phyloP scores from a whole-genome alignment of 2,797 vertebrate genomes.

The Apogon talboti region DNA sequence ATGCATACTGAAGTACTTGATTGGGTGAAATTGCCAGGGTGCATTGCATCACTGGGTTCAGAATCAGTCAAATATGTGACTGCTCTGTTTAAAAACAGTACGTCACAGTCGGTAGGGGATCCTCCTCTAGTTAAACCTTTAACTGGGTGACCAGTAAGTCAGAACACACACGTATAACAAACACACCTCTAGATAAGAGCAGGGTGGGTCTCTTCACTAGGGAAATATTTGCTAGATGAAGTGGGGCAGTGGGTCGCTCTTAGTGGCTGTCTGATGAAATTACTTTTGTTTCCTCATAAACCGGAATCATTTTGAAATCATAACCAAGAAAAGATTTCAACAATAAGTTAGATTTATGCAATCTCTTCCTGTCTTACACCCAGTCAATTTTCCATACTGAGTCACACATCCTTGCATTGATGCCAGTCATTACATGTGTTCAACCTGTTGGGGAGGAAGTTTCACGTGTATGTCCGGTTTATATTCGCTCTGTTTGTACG shows the following conservation, averaged over 20 bases:
- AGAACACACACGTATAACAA: slow-evolving; percentile 7
- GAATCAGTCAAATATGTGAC: slow-evolving; percentile 49
- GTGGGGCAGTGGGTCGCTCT: slow-evolving; percentile 43
- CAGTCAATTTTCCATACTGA: not conserved
- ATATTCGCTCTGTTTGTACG: too few relatives aligned
- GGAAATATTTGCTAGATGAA: slow-evolving; percentile 12
- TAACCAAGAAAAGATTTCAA: not conserved
- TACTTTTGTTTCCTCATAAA: slow-evolving; percentile 7
- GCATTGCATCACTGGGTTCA: too few relatives aligned
- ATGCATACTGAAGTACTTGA: too few relatives aligned
- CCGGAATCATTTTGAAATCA: slow-evolving; percentile 26
- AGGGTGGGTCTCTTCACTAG: slow-evolving; percentile 33
- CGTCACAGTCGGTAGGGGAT: slow-evolving; percentile 6
- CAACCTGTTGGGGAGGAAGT: not conserved
- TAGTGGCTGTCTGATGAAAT: slow-evolving; percentile 6
- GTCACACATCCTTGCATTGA: not conserved
- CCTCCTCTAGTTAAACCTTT: slow-evolving; percentile 37
- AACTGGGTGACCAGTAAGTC: slow-evolving; percentile 23
- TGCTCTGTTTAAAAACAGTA: slow-evolving; percentile 31
- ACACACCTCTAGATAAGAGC: slow-evolving; percentile 31
- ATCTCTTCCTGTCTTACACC: not conserved
- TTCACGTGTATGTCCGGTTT: not conserved
- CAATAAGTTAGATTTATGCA: slow-evolving; percentile 24
- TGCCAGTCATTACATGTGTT: not conserved
- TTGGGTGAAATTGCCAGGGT: too few relatives aligned